Base-by-base conservation (phyloP, 1,140 invertebrate genomes). In the Diabrotica virgifera region DNA sequence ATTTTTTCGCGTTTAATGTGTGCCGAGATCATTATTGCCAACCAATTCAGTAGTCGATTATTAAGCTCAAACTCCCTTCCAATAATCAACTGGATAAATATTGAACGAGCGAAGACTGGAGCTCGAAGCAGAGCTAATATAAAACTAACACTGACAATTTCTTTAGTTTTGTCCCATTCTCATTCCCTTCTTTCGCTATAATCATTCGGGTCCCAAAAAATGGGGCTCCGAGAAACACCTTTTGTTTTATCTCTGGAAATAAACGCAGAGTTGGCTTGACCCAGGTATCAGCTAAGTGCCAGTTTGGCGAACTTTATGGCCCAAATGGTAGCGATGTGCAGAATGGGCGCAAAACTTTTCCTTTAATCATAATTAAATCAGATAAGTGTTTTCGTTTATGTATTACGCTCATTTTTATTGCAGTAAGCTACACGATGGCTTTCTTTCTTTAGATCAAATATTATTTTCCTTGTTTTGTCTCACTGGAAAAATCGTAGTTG, bases 51-150 rank as follows among this genome's bases (percentile, higher is more conserved):
- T 46, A 46, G 40, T 46, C 40, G 8, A 46, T 46, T 46, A 46
- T 46, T n/a, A 46, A 46, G 40, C 40, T 46, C n/a, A 8, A 46
- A 46, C n/a, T 46, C 40, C 40, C 40, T 46, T 10, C 40, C 40
- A 46, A 46, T 46, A 46, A 46, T 46, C 40, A 46, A 46, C 40
- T 46, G 40, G 40, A 46, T 46, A 46, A 46, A 46, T 46, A 46
- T 46, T 46, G 40, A 46, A 46, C 40, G 8, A 8, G n/a, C 40
- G 40, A 8, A 10, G 40, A 46, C 40, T 10, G 40, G 40, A 46
- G 40, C 40, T 46, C 40, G 40, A 46, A 46, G 40, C 24, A 46
- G n/a, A 46, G 40, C 40, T 46, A 46, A 46, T 46, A 46, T 46
- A 46, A 46, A 46, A 46, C 40, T 46, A 46, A 46, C 40, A 46